phyloP scores from a whole-genome alignment of 2,888 invertebrate genomes.

The Rhagium mordax region DNA sequence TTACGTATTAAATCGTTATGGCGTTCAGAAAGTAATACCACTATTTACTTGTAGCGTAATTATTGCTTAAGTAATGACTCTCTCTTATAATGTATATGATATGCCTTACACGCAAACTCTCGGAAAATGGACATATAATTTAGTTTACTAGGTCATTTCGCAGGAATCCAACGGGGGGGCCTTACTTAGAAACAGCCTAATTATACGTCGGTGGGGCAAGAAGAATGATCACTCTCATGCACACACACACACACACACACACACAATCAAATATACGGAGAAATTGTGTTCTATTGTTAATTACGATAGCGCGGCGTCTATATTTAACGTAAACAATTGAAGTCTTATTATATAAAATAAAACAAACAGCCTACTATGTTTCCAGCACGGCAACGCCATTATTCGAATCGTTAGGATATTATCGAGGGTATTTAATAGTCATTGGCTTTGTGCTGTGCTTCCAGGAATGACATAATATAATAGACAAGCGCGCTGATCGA shows the following conservation, averaged over 20 bases:
- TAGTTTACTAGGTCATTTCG: conserved; percentile 24
- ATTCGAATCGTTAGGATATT: background rate
- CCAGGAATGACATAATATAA: background rate
- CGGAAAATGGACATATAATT: conserved; percentile 28
- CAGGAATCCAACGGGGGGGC: conserved; percentile 4
- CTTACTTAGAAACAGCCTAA: conserved; percentile 16
- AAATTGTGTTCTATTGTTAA: background rate
- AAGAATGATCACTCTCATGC: background rate
- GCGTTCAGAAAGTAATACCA: background rate
- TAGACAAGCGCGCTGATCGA: background rate
- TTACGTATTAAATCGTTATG: too few relatives aligned
- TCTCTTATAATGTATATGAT: background rate
- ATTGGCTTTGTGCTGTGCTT: background rate
- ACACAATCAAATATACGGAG: background rate
- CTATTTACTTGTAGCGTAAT: background rate
- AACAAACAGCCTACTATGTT: background rate
- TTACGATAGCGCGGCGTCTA: background rate
- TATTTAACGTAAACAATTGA: background rate
- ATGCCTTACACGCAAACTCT: conserved; percentile 16
- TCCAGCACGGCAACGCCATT: background rate
- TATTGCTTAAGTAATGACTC: conserved; percentile 15
- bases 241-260: too few relatives aligned
- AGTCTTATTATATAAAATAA: background rate
- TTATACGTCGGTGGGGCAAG: conserved; percentile 8
- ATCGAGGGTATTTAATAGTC: background rate